Conservation (phyloP, 2,113 vertebrate species). For the Chlorodrepanis virens region DNA sequence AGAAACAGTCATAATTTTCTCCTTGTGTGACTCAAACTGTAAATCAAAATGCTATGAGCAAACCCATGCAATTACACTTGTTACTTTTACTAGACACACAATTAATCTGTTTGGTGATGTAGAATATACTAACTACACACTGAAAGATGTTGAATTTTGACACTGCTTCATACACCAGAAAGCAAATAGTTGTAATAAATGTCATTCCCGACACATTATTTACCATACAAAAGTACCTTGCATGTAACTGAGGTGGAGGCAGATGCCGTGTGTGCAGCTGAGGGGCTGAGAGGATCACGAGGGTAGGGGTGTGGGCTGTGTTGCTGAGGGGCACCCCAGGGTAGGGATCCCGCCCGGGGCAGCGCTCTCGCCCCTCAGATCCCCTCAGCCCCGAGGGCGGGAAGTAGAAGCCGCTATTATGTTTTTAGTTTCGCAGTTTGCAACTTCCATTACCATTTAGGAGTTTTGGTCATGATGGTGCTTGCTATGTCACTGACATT, state of each 20-base stretch:
- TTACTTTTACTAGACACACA: neutral
- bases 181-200: neutral
- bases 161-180: neutral
- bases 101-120: neutral
- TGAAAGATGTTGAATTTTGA: neutral
- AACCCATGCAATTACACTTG: neutral
- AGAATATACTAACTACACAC: neutral
- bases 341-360: too few species aligned
- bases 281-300: too few species aligned
- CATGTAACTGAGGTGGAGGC: too few species aligned
- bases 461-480: neutral
- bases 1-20: neutral
- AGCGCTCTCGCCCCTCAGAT: too few species aligned
- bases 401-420: too few species aligned
- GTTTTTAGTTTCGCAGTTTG: neutral
- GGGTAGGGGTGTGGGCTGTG: too few species aligned
- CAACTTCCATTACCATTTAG: neutral
- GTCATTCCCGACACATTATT: neutral
- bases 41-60: conserved; percentile 15
- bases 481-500: neutral
- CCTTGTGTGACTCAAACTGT: neutral
- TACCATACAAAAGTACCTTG: neutral
- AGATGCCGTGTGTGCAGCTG: too few species aligned
- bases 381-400: too few species aligned
- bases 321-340: too few species aligned